Evolutionary conservation across 2,113 vertebrate genomes (phyloP).

Genomic region (Coryphaenoides rupestris): DNA sequence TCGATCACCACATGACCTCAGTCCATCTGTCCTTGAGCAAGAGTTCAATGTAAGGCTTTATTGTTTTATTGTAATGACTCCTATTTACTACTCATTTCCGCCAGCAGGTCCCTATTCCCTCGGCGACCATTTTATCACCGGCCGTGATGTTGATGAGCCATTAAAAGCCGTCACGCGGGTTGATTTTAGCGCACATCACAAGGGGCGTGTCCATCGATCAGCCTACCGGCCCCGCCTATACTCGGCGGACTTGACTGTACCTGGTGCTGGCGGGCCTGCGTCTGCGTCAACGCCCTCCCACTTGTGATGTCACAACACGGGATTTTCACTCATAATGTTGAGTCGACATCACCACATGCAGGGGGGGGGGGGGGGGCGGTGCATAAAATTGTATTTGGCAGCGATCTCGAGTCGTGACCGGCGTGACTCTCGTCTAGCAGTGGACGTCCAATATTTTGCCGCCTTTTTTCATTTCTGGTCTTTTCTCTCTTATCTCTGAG

Average conservation of each 20-base stretch:
- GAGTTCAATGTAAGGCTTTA: too few relatives aligned
- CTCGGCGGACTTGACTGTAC: background rate
- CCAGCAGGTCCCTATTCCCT: too few relatives aligned
- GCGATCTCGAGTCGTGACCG: constrained; percentile 6
- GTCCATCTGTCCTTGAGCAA: too few relatives aligned
- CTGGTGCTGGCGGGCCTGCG: background rate
- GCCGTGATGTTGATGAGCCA: background rate
- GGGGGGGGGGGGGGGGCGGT: too few relatives aligned
- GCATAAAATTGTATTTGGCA: constrained; percentile 12
- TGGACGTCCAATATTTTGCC: constrained; percentile 38
- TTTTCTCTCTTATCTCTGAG: constrained; percentile 31
- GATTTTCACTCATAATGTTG: too few relatives aligned
- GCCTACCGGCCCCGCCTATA: background rate
- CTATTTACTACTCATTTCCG: too few relatives aligned
- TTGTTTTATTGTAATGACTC: too few relatives aligned
- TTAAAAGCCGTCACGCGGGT: background rate
- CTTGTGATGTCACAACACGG: too few relatives aligned
- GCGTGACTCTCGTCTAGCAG: too few relatives aligned
- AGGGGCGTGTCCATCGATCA: background rate
- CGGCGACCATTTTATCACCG: too few relatives aligned
- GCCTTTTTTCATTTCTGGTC: constrained; percentile 27
- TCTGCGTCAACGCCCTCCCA: too few relatives aligned
- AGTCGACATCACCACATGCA: background rate
- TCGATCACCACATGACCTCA: too few relatives aligned
- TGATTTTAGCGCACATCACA: background rate